Conservation (phyloP, 2,888 invertebrate species). For the Andrena chrysosceles region DNA sequence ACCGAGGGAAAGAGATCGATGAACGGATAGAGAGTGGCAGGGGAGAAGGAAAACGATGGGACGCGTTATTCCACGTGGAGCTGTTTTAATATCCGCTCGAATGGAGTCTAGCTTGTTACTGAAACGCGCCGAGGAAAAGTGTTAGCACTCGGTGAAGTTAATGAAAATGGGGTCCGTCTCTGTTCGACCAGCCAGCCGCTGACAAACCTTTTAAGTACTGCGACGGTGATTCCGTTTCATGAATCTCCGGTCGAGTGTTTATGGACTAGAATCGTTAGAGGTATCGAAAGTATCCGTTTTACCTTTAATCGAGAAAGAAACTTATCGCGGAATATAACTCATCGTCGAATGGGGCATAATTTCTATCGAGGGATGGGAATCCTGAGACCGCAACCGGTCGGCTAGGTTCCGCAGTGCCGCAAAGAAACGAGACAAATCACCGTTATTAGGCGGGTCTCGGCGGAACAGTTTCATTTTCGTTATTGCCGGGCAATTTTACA, state of each 20-base stretch:
- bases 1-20: slow-evolving; percentile 65
- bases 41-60: slow-evolving; percentile 51
- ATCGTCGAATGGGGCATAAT: background rate
- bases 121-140: slow-evolving; percentile 22
- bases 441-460: slow-evolving; percentile 71
- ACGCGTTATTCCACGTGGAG: slow-evolving; percentile 61
- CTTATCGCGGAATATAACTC: background rate
- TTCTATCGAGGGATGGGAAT: slow-evolving; percentile 35
- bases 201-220: background rate
- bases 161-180: slow-evolving; percentile 46
- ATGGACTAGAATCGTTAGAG: background rate
- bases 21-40: slow-evolving; percentile 58
- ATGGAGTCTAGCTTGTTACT: slow-evolving; percentile 48
- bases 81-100: slow-evolving; percentile 68
- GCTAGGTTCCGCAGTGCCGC: slow-evolving; percentile 36
- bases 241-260: background rate
- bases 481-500: slow-evolving; percentile 82
- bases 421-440: slow-evolving; percentile 71
- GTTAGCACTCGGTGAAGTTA: slow-evolving; percentile 24
- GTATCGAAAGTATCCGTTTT: background rate
- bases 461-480: slow-evolving; percentile 75
- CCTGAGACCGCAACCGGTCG: slow-evolving; percentile 45
- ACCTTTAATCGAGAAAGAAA: background rate
- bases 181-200: slow-evolving; percentile 6
- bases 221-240: background rate